phyloP scores from a whole-genome alignment of 2,797 vertebrate genomes.

The Gila robusta region DNA sequence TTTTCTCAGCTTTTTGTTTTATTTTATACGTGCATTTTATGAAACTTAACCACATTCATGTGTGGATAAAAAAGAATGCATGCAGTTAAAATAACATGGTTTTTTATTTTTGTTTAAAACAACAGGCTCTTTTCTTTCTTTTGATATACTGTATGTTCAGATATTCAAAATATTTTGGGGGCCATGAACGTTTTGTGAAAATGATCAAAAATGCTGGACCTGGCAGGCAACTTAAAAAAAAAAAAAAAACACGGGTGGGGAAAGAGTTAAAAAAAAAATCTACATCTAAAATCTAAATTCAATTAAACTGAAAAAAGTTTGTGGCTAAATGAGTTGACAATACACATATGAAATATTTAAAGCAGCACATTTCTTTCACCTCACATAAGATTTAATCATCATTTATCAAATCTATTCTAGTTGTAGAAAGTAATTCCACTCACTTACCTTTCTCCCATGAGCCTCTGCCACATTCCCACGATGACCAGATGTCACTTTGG shows the following conservation, averaged over 20 bases:
- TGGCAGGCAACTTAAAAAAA: not conserved
- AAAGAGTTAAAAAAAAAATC: not conserved
- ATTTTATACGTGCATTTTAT: not conserved
- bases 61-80: not conserved
- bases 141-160: not conserved
- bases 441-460: constrained; percentile 70
- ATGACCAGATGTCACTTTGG: constrained; percentile 70
- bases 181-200: not conserved
- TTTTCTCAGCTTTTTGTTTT: not conserved
- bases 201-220: not conserved
- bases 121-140: not conserved
- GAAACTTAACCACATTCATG: not conserved
- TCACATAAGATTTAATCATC: not conserved
- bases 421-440: constrained; percentile 17
- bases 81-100: not conserved
- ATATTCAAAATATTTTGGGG: not conserved
- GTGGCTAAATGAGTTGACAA: not conserved
- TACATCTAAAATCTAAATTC: not conserved
- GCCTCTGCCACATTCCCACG: constrained; percentile 63
- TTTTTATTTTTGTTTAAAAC: not conserved
- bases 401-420: not conserved
- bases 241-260: too few relatives aligned
- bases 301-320: not conserved
- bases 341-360: not conserved
- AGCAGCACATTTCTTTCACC: not conserved